Conservation (phyloP, 2,888 invertebrate genomes). For the Phalera bucephala region DNA sequence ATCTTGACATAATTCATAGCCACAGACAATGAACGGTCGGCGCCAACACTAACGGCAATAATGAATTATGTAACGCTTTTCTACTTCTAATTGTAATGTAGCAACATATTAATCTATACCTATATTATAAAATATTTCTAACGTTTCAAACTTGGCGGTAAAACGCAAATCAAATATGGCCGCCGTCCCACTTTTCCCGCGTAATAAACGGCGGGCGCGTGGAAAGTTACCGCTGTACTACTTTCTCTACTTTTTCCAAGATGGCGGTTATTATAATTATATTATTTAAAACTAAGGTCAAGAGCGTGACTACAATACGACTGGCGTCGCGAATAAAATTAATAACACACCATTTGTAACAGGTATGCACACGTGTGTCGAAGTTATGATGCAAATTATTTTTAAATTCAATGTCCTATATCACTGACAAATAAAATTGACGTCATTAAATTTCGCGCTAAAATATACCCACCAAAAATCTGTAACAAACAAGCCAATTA, state of each 20-base stretch:
- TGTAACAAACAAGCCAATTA: too few species aligned
- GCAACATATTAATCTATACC: constrained; percentile 7
- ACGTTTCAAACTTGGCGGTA: constrained; percentile 44
- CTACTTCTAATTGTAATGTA: constrained; percentile 17
- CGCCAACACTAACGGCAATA: constrained; percentile 49
- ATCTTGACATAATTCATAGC: constrained; percentile 56
- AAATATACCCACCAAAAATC: constrained; percentile 10
- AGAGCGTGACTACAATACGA: constrained; percentile 41
- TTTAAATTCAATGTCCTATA: constrained; percentile 2
- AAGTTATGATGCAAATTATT: constrained; percentile 5
- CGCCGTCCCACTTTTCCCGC: constrained; percentile 77
- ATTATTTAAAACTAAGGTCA: constrained; percentile 66
- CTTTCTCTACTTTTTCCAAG: constrained; percentile 82
- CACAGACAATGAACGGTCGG: constrained; percentile 58
- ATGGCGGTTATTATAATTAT: constrained; percentile 68
- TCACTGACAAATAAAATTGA: constrained; percentile 15
- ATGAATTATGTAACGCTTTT: constrained; percentile 30
- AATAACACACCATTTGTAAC: background rate
- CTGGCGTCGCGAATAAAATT: background rate
- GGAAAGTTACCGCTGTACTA: constrained; percentile 82
- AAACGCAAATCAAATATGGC: constrained; percentile 75
- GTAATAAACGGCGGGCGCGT: constrained; percentile 69
- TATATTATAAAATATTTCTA: constrained; percentile 16
- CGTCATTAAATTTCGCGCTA: constrained; percentile 7
- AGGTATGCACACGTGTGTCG: constrained; percentile 10